These are phyloP conservation scores for Pluvialis apricaria DNA, from an alignment of 2,113 vertebrate species.

Conservation along the genomic window DNA sequence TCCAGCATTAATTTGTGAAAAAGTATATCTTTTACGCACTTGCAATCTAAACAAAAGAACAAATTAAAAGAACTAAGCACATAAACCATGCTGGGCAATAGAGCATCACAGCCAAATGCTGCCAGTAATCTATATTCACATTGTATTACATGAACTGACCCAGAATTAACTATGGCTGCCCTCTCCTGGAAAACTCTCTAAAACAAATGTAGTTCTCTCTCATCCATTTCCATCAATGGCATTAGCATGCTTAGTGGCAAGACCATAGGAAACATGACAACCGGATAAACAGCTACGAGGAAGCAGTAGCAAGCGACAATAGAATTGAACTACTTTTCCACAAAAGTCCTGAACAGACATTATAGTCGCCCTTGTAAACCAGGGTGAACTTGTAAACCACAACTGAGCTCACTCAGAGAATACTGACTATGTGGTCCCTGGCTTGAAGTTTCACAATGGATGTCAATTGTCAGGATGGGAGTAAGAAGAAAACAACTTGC, in stretches of 20 bases:
- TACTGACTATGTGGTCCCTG: neutral
- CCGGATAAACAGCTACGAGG: neutral
- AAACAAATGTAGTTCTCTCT: constrained; percentile 25
- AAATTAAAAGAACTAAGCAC: constrained; percentile 34
- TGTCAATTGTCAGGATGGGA: neutral
- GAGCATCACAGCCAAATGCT: neutral
- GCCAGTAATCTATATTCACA: constrained; percentile 21
- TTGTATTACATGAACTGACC: neutral
- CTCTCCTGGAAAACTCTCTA: constrained; percentile 40
- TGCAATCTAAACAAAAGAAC: constrained; percentile 27
- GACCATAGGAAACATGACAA: neutral
- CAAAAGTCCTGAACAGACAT: neutral
- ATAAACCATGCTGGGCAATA: constrained; percentile 12
- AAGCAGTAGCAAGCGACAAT: neutral
- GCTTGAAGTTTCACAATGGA: neutral
- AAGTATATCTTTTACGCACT: neutral
- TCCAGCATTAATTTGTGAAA: constrained; percentile 27
- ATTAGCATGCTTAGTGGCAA: constrained; percentile 11
- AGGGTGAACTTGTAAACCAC: no score
- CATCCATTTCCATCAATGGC: constrained; percentile 6
- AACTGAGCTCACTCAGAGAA: neutral
- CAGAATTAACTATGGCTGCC: constrained; percentile 58
- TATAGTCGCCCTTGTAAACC: neutral
- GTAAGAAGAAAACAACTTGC: neutral
- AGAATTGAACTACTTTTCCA: neutral